Evolutionary conservation across 2,113 vertebrate species (phyloP).

Genomic region (Psilopsiagon aurifrons): DNA sequence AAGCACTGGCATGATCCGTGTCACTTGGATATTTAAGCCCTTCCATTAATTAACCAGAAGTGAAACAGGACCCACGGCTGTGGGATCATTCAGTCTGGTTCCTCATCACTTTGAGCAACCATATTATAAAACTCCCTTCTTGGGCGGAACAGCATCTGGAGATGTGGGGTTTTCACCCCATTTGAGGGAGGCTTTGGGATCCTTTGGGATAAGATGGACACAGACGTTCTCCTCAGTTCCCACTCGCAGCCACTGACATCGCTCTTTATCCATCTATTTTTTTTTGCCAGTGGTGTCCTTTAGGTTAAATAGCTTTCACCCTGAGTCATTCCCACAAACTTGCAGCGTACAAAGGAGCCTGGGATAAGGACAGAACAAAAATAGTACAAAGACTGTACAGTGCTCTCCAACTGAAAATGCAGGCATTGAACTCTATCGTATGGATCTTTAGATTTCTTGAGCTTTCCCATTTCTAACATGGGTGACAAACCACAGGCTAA

Average conservation of each 20-base stretch:
- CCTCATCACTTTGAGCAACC: not conserved
- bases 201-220: not conserved
- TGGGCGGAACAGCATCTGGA: not conserved
- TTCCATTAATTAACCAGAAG: slow-evolving; percentile 68
- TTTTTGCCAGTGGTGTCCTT: slow-evolving; percentile 47
- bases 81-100: not conserved
- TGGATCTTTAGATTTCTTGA: not conserved
- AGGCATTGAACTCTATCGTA: not conserved
- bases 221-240: not conserved
- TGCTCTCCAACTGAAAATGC: slow-evolving; percentile 33
- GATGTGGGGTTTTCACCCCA: not conserved
- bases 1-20: not conserved
- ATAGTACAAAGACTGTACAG: slow-evolving; percentile 67
- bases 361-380: slow-evolving; percentile 60
- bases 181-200: not conserved
- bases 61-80: slow-evolving; percentile 30
- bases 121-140: not conserved
- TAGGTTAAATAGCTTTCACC: slow-evolving; percentile 71
- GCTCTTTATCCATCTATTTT: slow-evolving; percentile 12
- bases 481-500: not conserved
- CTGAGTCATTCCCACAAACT: slow-evolving; percentile 71
- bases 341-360: slow-evolving; percentile 39
- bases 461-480: not conserved
- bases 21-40: slow-evolving; percentile 35
- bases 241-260: not conserved